Percentiles rank a stretch among this genome's conserved stretches.
These are phyloP conservation scores for Mellivora capensis DNA, from an alignment of 2,113 vertebrate species.

Conservation along the genomic window DNA sequence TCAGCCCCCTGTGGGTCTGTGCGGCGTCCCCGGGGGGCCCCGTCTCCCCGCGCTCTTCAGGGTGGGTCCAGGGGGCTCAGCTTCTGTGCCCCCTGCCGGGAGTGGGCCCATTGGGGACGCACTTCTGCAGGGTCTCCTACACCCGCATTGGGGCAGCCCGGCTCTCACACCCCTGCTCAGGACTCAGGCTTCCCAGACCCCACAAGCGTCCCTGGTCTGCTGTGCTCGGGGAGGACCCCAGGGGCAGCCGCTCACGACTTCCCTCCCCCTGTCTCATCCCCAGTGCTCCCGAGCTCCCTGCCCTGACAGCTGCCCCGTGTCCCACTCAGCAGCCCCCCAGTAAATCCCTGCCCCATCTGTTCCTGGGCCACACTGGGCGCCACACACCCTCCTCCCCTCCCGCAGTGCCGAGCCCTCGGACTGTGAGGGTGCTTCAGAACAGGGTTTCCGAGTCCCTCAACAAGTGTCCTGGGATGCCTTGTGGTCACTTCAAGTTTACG, in stretches of 20 bases:
- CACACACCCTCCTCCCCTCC: not conserved
- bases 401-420: not conserved
- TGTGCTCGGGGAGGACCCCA: not conserved
- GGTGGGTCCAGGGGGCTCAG: not conserved
- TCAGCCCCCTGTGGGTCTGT: not conserved
- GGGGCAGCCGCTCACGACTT: not conserved
- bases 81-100: not conserved
- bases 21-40: rapidly evolving
- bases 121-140: not conserved
- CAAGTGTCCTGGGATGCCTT: not conserved
- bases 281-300: not conserved
- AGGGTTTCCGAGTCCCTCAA: not conserved
- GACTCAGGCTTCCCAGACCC: not conserved
- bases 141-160: not conserved
- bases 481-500: not conserved
- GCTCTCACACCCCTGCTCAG: not conserved
- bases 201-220: not conserved
- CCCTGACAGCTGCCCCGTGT: too few species aligned
- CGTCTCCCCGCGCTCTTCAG: not conserved
- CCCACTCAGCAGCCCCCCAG: not conserved
- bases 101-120: rapidly evolving
- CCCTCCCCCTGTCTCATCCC: not conserved
- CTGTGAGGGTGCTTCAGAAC: not conserved
- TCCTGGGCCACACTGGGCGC: too few species aligned
- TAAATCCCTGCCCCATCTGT: not conserved